Evolutionary conservation across 2,888 invertebrate genomes (phyloP), one percentile per base, ranked within the genome.

Genomic region (Lochmaea capreae): DNA sequence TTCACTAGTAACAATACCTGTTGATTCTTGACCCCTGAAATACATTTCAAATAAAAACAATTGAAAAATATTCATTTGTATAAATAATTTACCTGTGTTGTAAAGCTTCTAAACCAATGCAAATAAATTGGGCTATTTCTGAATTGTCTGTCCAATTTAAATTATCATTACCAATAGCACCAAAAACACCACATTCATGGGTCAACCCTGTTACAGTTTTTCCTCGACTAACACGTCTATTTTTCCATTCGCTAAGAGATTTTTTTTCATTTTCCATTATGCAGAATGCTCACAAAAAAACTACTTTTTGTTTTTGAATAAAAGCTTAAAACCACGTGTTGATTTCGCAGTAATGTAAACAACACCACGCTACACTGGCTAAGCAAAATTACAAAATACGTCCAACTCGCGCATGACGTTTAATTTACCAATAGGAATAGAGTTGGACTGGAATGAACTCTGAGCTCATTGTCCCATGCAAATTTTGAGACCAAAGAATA

Each of bases 181-280:
- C 98, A 87, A 98, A 98, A 49, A 98, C 95, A 0, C 98, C 98
- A 85, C 98, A 98, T 84, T 96, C 96, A 85, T 96, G 95, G 4
- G 94, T 95, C 80, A 96, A 87, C 12, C 84, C 84, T 58, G 78
- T 78, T 14, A 76, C 66, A 0, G 67, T 63, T 69, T 76, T 74
- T 14, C 77, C 77, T 71, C 80, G 73, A 49, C 74, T 73, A 12
- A 66, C 11, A 65, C 77, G 76, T 62, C 79, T 57, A 58, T 79
- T 61, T 71, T 70, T 65, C 80, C 79, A 80, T 16, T 70, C 52
- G n/a, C 63, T 39, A 52, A 57, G 16, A 11, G 67, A 18, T 16
- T 11, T 70, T 58, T 71, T 57, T 12, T 57, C 11, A 14, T 16
- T 66, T 59, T 73, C 72, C 76, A 76, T 76, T 62, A 65, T 33